Conservation (phyloP, 2,888 invertebrate genomes). For the Agrochola litura region DNA sequence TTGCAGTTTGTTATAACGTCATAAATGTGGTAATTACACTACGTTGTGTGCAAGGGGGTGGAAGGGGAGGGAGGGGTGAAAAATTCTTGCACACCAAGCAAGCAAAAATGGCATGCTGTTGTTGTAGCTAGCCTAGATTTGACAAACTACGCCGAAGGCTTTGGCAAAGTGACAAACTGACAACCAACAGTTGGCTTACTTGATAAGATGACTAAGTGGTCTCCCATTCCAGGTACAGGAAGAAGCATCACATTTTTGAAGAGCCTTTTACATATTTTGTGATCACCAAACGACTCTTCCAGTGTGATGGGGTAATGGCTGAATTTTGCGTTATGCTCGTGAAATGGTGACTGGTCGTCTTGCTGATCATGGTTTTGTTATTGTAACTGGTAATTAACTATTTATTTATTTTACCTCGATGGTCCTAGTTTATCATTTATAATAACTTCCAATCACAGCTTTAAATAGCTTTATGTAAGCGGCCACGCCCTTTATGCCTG, state of each 20-base stretch:
- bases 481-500: too few species aligned
- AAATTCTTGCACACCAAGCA: background rate
- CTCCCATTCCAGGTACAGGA: background rate
- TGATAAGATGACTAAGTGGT: background rate
- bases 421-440: too few species aligned
- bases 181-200: background rate
- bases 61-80: too few species aligned
- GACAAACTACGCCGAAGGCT: background rate
- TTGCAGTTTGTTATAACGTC: constrained; percentile 48
- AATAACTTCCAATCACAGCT: too few species aligned
- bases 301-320: too few species aligned
- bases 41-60: constrained; percentile 7
- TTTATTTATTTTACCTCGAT: too few species aligned
- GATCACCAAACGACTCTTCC: background rate
- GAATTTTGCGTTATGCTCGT: too few species aligned
- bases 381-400: too few species aligned
- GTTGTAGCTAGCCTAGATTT: background rate
- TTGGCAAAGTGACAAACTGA: constrained; percentile 2
- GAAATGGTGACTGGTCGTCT: too few species aligned
- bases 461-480: too few species aligned
- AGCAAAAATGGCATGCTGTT: constrained; percentile 4
- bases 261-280: background rate
- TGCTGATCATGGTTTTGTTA: too few species aligned
- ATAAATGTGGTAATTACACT: constrained; percentile 34
- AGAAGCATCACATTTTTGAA: background rate